Evolutionary conservation across 2,797 vertebrate species (phyloP).

Genomic region (Sebastes elongatus): DNA sequence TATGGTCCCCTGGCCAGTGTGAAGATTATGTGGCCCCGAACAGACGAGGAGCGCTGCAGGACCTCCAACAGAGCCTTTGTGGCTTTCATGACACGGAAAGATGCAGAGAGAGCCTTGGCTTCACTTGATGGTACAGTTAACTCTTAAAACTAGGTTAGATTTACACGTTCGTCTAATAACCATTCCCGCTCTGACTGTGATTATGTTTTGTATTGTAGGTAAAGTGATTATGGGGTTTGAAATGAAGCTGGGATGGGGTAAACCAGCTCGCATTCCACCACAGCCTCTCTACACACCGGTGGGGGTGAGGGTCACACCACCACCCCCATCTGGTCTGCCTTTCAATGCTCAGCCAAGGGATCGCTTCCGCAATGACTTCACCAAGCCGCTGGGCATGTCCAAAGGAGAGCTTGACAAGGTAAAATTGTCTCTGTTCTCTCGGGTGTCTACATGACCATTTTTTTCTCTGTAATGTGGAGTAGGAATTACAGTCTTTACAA

Average conservation of each 20-base stretch:
- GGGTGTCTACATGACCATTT: constrained; percentile 24
- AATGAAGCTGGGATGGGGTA: constrained; percentile 89
- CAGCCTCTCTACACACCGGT: constrained; percentile 86
- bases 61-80: constrained; percentile 87
- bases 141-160: background rate
- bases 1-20: constrained; percentile 87
- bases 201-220: constrained; percentile 64
- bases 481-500: background rate
- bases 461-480: background rate
- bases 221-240: constrained; percentile 88
- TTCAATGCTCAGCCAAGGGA: constrained; percentile 87
- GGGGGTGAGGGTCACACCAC: constrained; percentile 81
- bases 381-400: constrained; percentile 79
- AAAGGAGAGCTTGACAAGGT: constrained; percentile 86
- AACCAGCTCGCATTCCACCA: constrained; percentile 86
- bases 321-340: constrained; percentile 86
- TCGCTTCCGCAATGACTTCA: constrained; percentile 86
- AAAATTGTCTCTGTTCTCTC: constrained; percentile 23
- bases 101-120: constrained; percentile 85
- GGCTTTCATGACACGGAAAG: constrained; percentile 87
- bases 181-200: background rate
- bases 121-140: constrained; percentile 80
- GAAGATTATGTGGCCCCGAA: constrained; percentile 90
- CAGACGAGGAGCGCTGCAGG: constrained; percentile 84
- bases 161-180: background rate